phyloP scores from a whole-genome alignment of 2,113 vertebrate species.

The Cyprinodon brontotheroides region DNA sequence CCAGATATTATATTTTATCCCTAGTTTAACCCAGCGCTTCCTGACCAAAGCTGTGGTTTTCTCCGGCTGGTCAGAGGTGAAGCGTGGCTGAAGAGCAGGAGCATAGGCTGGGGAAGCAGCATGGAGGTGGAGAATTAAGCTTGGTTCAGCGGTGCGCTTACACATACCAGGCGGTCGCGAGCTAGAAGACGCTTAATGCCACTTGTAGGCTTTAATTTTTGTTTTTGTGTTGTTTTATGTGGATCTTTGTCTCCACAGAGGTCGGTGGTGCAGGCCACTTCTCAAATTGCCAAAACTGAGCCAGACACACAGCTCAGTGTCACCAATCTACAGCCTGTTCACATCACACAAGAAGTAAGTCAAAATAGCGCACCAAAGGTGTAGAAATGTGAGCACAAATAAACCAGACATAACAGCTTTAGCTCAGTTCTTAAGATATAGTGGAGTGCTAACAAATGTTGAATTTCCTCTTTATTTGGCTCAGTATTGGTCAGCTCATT shows the following conservation, averaged over 20 bases:
- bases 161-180: no score
- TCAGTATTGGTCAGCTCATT: conserved; percentile 15
- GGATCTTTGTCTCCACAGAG: conserved; percentile 75
- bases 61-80: no score
- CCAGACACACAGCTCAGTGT: conserved; percentile 86
- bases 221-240: not conserved
- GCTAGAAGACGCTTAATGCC: no score
- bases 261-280: conserved; percentile 88
- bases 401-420: not conserved
- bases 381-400: conserved; percentile 10
- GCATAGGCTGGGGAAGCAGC: no score
- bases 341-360: conserved; percentile 87
- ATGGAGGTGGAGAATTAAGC: no score
- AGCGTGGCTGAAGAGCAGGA: no score
- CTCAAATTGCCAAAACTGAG: conserved; percentile 86
- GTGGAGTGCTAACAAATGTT: not conserved
- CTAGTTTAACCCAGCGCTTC: no score
- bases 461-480: conserved; percentile 9
- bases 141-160: no score
- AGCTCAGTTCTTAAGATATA: conserved; percentile 5
- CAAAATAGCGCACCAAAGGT: conserved; percentile 14
- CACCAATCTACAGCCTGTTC: conserved; percentile 87
- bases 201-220: no score
- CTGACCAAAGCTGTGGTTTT: no score
- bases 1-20: no score